These are phyloP conservation scores for Lampris megalopsis DNA, from an alignment of 2,113 vertebrate genomes.

Conservation along the genomic window DNA sequence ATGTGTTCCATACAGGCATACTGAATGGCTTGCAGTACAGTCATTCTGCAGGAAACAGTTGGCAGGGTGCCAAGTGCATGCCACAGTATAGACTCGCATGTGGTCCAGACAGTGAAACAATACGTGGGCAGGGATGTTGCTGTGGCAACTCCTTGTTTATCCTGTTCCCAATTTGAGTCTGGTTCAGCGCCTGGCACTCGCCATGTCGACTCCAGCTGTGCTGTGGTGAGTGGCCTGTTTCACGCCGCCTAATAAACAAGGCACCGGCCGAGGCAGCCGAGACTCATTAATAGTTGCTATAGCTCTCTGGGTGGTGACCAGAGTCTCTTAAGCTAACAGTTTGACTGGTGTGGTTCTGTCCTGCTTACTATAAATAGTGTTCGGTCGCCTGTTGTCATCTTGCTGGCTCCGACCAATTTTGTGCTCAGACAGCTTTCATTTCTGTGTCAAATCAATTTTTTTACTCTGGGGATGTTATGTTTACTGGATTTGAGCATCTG, in stretches of 20 bases:
- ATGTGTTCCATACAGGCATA: not conserved
- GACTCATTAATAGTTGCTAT: conserved; percentile 19
- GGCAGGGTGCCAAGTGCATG: not conserved
- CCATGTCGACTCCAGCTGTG: conserved; percentile 62
- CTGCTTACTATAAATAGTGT: not conserved
- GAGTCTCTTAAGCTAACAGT: conserved; percentile 1
- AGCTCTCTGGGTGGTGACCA: conserved; percentile 30
- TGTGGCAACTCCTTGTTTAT: conserved; percentile 45
- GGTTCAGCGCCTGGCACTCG: conserved; percentile 48
- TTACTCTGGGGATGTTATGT: too few species aligned
- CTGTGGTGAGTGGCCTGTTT: conserved; percentile 55
- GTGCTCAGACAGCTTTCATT: too few species aligned
- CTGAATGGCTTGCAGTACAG: not conserved
- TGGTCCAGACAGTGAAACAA: not conserved
- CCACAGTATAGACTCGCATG: not conserved
- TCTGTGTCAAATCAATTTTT: too few species aligned
- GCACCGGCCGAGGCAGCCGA: conserved; percentile 4
- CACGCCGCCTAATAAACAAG: conserved; percentile 20
- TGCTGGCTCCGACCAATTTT: too few species aligned
- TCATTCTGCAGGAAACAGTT: not conserved
- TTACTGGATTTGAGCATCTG: too few species aligned
- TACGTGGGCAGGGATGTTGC: conserved; percentile 35
- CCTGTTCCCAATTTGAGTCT: conserved; percentile 35
- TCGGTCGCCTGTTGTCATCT: too few species aligned
- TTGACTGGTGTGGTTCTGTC: not conserved